Base-by-base conservation (phyloP, 2,113 vertebrate genomes). In the Xenopus borealis region DNA sequence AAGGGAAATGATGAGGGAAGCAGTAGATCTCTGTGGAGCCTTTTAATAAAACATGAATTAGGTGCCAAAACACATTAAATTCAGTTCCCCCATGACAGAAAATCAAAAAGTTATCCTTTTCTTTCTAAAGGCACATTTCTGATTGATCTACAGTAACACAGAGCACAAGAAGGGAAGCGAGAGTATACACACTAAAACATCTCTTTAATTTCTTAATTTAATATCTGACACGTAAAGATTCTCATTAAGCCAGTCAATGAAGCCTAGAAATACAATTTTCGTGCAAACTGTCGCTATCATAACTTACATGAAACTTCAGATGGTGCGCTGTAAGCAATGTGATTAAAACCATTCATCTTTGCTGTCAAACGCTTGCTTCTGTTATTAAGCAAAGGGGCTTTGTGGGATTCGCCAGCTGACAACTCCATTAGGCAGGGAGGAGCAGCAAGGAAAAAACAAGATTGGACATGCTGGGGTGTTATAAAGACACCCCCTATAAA, bases 311-410 rank as follows among this genome's bases (percentile, higher is more conserved):
- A 84, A 90, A 90, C 88, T 88, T 87, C 85, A 87, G 85, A 82
- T 86, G 80, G 80, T 86, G 83, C 85, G 82, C 85, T 84, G 85
- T 84, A 82, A 86, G 84, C 86, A 53, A 80, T 79, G 82, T 91
- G 92, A 93, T 94, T 93, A 93, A 92, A 93, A 83, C 83, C 80
- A 89, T 93, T 93, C 79, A 90, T 93, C 91, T 92, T 89, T 80
- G 45, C 79, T 84, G 84, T 81, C 88, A 89, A 79, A 17, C 13
- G 18, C 73, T 82, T 0, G 14, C 80, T 84, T 75, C 72, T 0
- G 1, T 69, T 7, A 16, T 76, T 79, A 62, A 52, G 17, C 11
- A 75, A 65, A 77, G 62, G 80, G 73, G 69, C 40, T 71, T 58
- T 66, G 58, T 71, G 74, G 63, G 67, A 59, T 57, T 64, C 46